Conservation (phyloP, 64 coral and sea anemone species). For the Pocillopora damicornis region DNA sequence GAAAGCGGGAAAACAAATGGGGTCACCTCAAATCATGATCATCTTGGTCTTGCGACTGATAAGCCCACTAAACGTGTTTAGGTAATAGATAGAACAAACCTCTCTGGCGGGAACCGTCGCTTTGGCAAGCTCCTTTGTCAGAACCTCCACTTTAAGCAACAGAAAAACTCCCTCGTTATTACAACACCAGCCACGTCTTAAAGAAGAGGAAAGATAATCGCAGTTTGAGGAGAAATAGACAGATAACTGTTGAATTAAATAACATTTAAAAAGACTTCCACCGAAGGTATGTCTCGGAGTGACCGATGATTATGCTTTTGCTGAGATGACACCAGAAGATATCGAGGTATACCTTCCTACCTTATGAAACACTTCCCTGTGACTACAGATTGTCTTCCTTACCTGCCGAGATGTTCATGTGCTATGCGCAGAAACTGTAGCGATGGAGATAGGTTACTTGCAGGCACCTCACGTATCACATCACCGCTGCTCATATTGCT, state of each 20-base stretch:
- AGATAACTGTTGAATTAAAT: not conserved
- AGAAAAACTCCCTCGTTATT: conserved; percentile 90
- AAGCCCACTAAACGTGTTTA: no score
- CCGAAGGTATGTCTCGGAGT: not conserved
- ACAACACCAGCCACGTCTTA: conserved; percentile 92
- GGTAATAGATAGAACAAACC: conserved; percentile 7
- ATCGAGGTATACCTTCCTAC: not conserved
- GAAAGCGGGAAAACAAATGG: no score
- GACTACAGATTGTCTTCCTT: not conserved
- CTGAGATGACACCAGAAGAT: not conserved
- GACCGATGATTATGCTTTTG: not conserved
- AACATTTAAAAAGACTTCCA: not conserved
- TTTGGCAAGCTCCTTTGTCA: conserved; percentile 68
- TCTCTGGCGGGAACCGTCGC: conserved; percentile 51
- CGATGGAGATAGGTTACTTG: conserved; percentile 49
- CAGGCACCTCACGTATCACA: conserved; percentile 57
- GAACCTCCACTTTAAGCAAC: conserved; percentile 64
- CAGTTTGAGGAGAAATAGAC: not conserved
- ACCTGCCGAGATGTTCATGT: conserved; percentile 97
- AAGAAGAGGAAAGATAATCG: not conserved
- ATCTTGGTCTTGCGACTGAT: no score
- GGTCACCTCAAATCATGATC: no score
- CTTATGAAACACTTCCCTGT: not conserved
- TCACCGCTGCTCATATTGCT: conserved; percentile 47
- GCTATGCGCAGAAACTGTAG: conserved; percentile 85